Base-by-base conservation (phyloP, 2,888 invertebrate genomes). In the Hypsopygia costalis region DNA sequence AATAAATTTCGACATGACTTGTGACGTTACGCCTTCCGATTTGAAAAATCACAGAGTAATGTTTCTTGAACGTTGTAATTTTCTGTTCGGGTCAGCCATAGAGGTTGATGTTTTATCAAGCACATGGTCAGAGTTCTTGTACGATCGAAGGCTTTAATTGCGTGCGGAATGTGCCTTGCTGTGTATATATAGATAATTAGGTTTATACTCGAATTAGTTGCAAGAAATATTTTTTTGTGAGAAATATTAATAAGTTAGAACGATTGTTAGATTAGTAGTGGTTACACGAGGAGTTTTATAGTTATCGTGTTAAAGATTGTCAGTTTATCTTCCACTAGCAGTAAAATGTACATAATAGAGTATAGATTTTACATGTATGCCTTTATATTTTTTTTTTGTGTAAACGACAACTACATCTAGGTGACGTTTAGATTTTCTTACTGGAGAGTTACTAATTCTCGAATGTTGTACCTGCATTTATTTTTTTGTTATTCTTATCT, bases 401-500 rank as follows among this genome's bases (percentile, higher is more conserved):
- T 57, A 66, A 70, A 72, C 69, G 64, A 69, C 69, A 69, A 73
- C 81, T 79, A 73, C 77, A 74, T 73, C 74, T 82, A 79, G 80
- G 80, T 79, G 78, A 81, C 76, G 79, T 86, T 83, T 86, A 82
- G 76, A 82, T 82, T 72, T 81, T 74, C 80, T 81, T 76, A 81
- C 77, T 80, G 78, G 83, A 87, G 81, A 88, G 86, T 81, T 80
- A 77, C 69, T 70, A 74, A 82, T 88, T 86, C 89, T 89, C 89
- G 89, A 89, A 87, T 88, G 81, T 85, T 88, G 89, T 89, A 89
- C 89, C 89, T 89, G 89, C 89, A 88, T 89, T 89, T 88, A 83
- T 81, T 79, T 79, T n/a, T 85, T 83, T 81, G 77, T 83, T 82
- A 77, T 75, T 81, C 78, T 71, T 72, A 72, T 66, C 72, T 86